phyloP scores from a whole-genome alignment of 2,888 invertebrate species.

The Dasysyrphus tricinctus region DNA sequence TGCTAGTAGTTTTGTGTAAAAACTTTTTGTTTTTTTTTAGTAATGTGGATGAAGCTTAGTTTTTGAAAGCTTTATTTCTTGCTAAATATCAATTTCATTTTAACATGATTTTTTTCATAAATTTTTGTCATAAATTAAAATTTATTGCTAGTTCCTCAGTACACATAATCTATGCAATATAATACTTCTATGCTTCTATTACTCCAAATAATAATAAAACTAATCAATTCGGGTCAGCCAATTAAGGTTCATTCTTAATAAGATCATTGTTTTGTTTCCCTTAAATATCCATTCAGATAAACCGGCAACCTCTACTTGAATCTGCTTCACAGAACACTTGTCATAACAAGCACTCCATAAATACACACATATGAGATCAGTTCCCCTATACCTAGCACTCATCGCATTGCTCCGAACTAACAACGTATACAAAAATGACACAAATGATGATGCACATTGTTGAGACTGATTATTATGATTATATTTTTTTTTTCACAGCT shows the following conservation, averaged over 20 bases:
- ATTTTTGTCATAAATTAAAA: background rate
- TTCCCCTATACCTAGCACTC: slow-evolving; percentile 10
- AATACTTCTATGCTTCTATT: background rate
- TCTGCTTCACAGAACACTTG: slow-evolving; percentile 39
- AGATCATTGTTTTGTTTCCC: slow-evolving; percentile 50
- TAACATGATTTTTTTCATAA: background rate
- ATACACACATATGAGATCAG: background rate
- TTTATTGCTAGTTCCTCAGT: background rate
- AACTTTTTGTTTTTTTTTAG: too few species aligned
- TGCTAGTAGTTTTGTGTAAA: too few species aligned
- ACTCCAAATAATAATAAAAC: slow-evolving; percentile 8
- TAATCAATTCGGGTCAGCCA: slow-evolving; percentile 60
- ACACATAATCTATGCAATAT: slow-evolving; percentile 1
- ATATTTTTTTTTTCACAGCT: slow-evolving; percentile 47
- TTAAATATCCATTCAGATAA: slow-evolving; percentile 33
- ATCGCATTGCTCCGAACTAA: background rate
- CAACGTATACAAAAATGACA: slow-evolving; percentile 39
- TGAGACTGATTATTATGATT: slow-evolving; percentile 25
- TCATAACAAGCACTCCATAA: slow-evolving; percentile 60
- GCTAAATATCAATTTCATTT: too few species aligned
- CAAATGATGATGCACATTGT: slow-evolving; percentile 51
- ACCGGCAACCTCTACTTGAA: slow-evolving; percentile 34
- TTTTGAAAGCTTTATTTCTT: too few species aligned
- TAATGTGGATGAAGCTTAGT: too few species aligned
- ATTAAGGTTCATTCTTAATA: slow-evolving; percentile 45